Evolutionary conservation across 2,888 invertebrate species (phyloP).

Genomic region (Caenorhabditis japonica): DNA sequence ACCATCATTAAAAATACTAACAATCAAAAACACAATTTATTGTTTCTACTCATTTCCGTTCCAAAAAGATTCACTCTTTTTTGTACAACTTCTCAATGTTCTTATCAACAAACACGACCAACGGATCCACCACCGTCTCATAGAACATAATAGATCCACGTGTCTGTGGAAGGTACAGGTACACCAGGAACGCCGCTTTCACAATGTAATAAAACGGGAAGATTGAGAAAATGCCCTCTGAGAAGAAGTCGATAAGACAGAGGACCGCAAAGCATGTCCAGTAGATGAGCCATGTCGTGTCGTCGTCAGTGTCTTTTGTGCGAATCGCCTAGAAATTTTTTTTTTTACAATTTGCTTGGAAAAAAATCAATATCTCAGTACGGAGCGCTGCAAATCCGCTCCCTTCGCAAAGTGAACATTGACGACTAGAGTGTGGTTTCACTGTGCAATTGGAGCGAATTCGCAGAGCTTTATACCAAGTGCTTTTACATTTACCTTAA

Average conservation of each 20-base stretch:
- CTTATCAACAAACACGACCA: slow-evolving; percentile 34
- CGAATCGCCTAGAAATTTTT: slow-evolving; percentile 79
- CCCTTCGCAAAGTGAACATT: background rate
- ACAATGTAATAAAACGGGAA: slow-evolving; percentile 85
- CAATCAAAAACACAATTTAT: too few relatives aligned
- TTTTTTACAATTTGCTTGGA: background rate
- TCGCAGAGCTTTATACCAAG: too few relatives aligned
- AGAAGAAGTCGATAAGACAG: slow-evolving; percentile 91
- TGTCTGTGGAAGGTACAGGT: slow-evolving; percentile 79
- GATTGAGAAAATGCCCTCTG: slow-evolving; percentile 87
- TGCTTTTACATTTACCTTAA: slow-evolving; percentile 74
- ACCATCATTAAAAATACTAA: too few relatives aligned
- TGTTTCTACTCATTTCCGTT: too few relatives aligned
- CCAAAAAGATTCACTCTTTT: background rate
- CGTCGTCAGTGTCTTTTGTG: slow-evolving; percentile 78
- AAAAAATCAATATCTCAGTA: background rate
- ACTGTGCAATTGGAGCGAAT: too few relatives aligned
- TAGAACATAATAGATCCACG: slow-evolving; percentile 79
- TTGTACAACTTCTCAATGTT: slow-evolving; percentile 17
- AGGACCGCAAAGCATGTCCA: slow-evolving; percentile 98
- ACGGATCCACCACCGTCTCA: slow-evolving; percentile 67
- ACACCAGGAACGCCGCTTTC: slow-evolving; percentile 79
- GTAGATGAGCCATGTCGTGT: slow-evolving; percentile 90
- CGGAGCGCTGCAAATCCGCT: too few relatives aligned
- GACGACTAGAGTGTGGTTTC: background rate